Base-by-base conservation (phyloP, 2,113 vertebrate species). In the Paracanthobrama guichenoti region DNA sequence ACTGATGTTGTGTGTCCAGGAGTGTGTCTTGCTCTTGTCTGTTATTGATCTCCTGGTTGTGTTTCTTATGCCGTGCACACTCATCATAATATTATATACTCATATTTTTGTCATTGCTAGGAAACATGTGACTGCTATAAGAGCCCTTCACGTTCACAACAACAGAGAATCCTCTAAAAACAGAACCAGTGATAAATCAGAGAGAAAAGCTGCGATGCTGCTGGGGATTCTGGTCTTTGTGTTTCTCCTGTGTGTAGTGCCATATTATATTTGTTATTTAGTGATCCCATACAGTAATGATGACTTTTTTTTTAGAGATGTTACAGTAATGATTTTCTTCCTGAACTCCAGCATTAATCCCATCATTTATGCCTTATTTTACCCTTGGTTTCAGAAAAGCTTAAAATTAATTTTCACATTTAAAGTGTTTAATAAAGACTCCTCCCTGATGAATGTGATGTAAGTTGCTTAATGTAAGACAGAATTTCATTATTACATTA, bases 51-150 rank as follows among this genome's bases (percentile, higher is more conserved):
- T 89, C 3, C 1, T 85, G 1, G 87, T 94, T 78, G 78, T 86
- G 20, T 79, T 89, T 48, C 11, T 85, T 18, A 12, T 88, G 6
- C 88, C 88, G 6, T 87, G 84, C 26, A 22, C 55, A 22, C 74
- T 86, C 13, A 89, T 89, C 77, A 62, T 89, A 7, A 71, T 87
- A 46, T 83, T 88, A 50, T 89, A 90, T 59, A 14, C 77, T 1
- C 82, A 86, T 50, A 66, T 89, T 24, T 90, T 88, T 71, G 24
- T 83, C 8, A 75, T 89, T 59, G 90, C 78, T 9, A 88, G 44
- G 73, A 89, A 46, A 80, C 87, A 88, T 62, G 86, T 85, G 12
- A 84, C 81, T 35, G 93, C 91, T 55, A 96, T 90, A 39, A 66
- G 72, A 78, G 83, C 83, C 10, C 73, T 86, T 22, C 74, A 84